Conservation (phyloP, 2,113 vertebrate species). For the Aplodontia rufa region DNA sequence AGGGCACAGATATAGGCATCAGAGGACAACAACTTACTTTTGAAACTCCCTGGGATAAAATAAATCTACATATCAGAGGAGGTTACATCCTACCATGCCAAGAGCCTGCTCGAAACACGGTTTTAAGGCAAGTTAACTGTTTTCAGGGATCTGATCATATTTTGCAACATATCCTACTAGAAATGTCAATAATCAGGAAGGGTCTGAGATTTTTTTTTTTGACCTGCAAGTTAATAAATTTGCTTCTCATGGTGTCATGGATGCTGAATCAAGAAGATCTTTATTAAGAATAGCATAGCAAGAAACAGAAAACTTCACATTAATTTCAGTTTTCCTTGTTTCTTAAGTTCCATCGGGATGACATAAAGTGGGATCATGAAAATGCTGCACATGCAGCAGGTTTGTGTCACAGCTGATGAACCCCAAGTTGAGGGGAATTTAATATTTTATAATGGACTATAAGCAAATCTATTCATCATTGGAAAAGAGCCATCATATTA, state of each 20-base stretch:
- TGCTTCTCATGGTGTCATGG: neutral
- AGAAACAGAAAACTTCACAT: neutral
- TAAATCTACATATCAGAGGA: constrained; percentile 87
- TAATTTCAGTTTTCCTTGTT: neutral
- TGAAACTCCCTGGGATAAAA: constrained; percentile 74
- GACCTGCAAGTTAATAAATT: neutral
- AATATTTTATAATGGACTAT: neutral
- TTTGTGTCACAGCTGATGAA: neutral
- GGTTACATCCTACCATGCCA: constrained; percentile 88
- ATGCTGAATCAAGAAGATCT: neutral
- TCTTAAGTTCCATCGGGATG: neutral
- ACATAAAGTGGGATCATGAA: neutral
- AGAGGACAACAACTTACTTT: constrained; percentile 60
- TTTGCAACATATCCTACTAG: neutral
- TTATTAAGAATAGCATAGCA: neutral
- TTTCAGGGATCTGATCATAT: neutral
- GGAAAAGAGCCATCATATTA: neutral
- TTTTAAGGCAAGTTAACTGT: constrained; percentile 69
- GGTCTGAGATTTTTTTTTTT: neutral
- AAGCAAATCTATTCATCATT: neutral
- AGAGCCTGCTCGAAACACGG: constrained; percentile 80
- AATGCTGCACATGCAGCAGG: too few species aligned
- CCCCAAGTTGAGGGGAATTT: neutral
- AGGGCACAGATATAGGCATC: constrained; percentile 73
- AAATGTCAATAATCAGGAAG: neutral